Evolutionary conservation across 2,113 vertebrate genomes (phyloP).

Genomic region (Hoplias malabaricus): DNA sequence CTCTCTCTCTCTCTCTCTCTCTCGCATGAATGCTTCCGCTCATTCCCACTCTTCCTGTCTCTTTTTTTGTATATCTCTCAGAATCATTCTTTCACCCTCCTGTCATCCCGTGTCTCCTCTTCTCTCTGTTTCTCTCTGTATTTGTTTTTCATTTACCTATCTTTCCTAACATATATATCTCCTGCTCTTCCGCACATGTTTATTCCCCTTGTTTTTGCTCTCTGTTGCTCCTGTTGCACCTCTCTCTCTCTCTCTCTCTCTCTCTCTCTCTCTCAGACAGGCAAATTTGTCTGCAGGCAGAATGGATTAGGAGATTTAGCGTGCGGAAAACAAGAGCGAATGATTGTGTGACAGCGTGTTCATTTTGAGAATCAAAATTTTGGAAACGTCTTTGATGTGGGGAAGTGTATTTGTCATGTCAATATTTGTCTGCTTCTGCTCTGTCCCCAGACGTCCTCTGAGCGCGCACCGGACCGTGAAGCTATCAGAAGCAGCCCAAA

Average conservation of each 20-base stretch:
- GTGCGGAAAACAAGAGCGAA: constrained; percentile 53
- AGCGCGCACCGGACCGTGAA: constrained; percentile 72
- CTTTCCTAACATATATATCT: neutral
- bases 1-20: constrained; percentile 12
- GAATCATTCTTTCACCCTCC: neutral
- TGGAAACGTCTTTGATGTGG: constrained; percentile 54
- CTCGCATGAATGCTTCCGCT: neutral
- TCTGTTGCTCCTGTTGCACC: neutral
- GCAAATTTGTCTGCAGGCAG: constrained; percentile 70
- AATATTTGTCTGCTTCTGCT: constrained; percentile 77
- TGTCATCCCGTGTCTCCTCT: neutral
- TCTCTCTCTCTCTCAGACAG: constrained; percentile 46
- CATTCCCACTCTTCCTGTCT: neutral
- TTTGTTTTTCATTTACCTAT: neutral
- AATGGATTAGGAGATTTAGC: constrained; percentile 70
- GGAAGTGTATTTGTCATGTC: constrained; percentile 63
- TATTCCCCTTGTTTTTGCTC: neutral
- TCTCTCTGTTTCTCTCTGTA: neutral
- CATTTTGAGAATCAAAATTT: constrained; percentile 65
- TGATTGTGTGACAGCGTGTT: constrained; percentile 65
- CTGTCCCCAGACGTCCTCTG: constrained; percentile 69
- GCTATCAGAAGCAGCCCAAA: constrained; percentile 75
- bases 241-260: neutral
- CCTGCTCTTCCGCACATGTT: neutral
- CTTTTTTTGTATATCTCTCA: neutral